Percentiles rank a stretch among this genome's conserved stretches.
These are phyloP conservation scores for Drosophila stalkeri DNA, from an alignment of 2,888 invertebrate species.

Conservation along the genomic window DNA sequence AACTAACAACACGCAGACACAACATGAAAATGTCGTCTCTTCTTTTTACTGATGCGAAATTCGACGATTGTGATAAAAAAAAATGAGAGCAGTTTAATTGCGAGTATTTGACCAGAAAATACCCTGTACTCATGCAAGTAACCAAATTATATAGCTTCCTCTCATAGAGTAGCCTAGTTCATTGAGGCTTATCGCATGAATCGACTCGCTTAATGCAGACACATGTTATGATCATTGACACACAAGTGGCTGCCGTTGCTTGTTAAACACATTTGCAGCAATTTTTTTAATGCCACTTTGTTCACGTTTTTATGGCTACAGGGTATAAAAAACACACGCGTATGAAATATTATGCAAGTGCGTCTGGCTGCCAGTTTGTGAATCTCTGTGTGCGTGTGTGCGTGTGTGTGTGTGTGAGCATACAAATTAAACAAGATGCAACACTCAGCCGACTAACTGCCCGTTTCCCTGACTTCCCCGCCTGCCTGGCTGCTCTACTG, in stretches of 20 bases:
- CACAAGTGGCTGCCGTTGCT: conserved; percentile 11
- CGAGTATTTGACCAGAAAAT: conserved; percentile 1
- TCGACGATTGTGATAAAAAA: conserved; percentile 34
- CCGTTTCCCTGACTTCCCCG: conserved; percentile 26
- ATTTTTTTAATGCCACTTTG: conserved; percentile 8
- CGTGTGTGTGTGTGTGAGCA: conserved; percentile 39
- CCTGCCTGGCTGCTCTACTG: conserved; percentile 5
- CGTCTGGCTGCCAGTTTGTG: conserved; percentile 49
- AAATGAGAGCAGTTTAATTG: not conserved
- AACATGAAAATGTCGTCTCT: conserved; percentile 63
- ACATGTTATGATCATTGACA: conserved; percentile 11
- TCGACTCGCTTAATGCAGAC: conserved; percentile 2
- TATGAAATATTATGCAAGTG: conserved; percentile 67
- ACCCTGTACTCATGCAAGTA: not conserved
- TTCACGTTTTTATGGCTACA: conserved; percentile 21
- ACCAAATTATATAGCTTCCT: not conserved
- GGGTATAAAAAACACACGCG: conserved; percentile 39
- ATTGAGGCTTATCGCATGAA: not conserved
- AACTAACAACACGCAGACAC: conserved; percentile 70
- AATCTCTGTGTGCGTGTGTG: conserved; percentile 27
- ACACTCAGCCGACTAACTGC: conserved; percentile 61
- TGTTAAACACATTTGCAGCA: conserved; percentile 21
- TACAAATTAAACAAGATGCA: conserved; percentile 78
- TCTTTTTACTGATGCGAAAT: conserved; percentile 25
- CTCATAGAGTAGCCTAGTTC: not conserved